Percentiles rank a stretch among this genome's conserved stretches.
phyloP scores from a whole-genome alignment of 2,113 vertebrate genomes.

The Bettongia penicillata region DNA sequence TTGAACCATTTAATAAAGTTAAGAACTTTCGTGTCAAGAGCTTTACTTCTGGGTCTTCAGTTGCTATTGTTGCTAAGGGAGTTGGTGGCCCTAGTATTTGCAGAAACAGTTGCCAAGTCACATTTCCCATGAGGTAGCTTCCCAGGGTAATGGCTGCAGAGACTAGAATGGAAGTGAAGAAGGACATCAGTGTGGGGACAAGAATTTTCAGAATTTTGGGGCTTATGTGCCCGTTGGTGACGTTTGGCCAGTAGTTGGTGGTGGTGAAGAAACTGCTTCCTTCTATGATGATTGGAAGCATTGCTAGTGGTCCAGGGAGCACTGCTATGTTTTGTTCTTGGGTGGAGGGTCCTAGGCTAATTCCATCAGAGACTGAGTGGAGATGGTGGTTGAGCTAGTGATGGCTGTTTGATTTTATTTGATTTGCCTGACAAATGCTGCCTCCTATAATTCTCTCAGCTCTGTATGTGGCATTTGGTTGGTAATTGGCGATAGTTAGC shows the following conservation, averaged over 20 bases:
- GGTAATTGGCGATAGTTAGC: not conserved
- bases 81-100: not conserved
- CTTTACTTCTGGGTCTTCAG: not conserved
- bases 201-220: not conserved
- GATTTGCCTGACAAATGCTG: not conserved
- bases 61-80: not conserved
- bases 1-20: not conserved
- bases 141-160: not conserved
- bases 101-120: not conserved
- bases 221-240: not conserved
- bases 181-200: not conserved
- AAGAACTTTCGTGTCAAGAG: not conserved
- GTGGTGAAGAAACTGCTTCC: not conserved
- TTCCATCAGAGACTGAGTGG: not conserved
- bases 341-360: not conserved
- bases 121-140: not conserved
- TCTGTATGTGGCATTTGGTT: not conserved
- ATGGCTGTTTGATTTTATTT: not conserved
- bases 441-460: not conserved
- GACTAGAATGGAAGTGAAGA: not conserved
- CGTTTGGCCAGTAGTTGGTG: not conserved
- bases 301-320: not conserved
- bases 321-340: not conserved
- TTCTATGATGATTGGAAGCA: not conserved
- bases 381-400: not conserved